Conservation (phyloP, 2,797 vertebrate species). For the Mallotus villosus region DNA sequence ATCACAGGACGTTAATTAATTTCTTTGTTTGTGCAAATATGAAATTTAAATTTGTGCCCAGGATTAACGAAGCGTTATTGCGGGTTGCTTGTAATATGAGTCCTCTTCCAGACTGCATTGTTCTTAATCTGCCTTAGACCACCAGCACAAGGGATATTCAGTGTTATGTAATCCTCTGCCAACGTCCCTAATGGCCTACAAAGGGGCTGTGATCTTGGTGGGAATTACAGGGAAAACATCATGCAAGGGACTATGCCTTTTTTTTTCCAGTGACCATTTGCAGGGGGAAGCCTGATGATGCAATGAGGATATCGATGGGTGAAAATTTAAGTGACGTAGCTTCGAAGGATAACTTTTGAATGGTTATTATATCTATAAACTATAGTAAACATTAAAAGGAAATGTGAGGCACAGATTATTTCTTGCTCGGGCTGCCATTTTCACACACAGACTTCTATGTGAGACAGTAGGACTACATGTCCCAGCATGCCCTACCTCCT, state of each 20-base stretch:
- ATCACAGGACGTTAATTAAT: slow-evolving; percentile 24
- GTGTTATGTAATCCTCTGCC: slow-evolving; percentile 49
- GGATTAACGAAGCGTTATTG: slow-evolving; percentile 51
- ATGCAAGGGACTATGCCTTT: slow-evolving; percentile 33
- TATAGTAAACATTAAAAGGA: no score
- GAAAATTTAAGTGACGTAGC: not conserved
- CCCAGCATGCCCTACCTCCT: slow-evolving; percentile 81
- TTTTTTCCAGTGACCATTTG: slow-evolving; percentile 22
- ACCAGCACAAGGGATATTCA: slow-evolving; percentile 34
- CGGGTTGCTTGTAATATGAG: slow-evolving; percentile 32
- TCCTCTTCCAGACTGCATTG: slow-evolving; percentile 45
- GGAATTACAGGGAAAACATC: slow-evolving; percentile 41
- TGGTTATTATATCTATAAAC: no score
- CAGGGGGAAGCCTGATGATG: not conserved
- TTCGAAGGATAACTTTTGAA: not conserved
- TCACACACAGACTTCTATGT: not conserved
- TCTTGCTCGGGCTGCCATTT: not conserved
- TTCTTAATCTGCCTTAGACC: slow-evolving; percentile 63
- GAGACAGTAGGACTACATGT: not conserved
- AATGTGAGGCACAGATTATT: no score
- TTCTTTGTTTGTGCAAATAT: slow-evolving; percentile 25
- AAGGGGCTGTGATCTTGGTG: slow-evolving; percentile 30
- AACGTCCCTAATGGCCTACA: slow-evolving; percentile 51
- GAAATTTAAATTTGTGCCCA: slow-evolving; percentile 38
- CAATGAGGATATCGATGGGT: not conserved